phyloP scores from a whole-genome alignment of 2,797 vertebrate species.

The Acipenser ruthenus region DNA sequence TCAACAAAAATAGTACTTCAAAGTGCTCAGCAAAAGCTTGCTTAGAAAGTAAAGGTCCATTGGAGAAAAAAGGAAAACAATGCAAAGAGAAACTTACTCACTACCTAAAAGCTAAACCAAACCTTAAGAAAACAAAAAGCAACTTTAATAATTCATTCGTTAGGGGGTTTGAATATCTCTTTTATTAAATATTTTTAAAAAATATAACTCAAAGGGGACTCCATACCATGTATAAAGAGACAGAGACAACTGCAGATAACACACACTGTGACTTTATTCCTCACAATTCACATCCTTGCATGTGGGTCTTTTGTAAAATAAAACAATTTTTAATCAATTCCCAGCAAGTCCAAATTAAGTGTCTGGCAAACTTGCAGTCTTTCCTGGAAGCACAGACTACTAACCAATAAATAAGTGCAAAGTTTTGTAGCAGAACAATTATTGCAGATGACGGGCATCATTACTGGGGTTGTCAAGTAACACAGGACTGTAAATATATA shows the following conservation, averaged over 20 bases:
- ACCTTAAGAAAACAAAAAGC: slow-evolving; percentile 67
- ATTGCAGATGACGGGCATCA: slow-evolving; percentile 66
- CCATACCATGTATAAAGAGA: slow-evolving; percentile 25
- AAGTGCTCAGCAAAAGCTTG: slow-evolving; percentile 60
- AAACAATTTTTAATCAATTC: slow-evolving; percentile 8
- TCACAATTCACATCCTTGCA: no score
- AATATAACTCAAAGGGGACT: neutral
- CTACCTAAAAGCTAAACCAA: slow-evolving; percentile 59
- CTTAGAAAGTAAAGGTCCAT: slow-evolving; percentile 64
- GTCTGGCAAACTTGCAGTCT: slow-evolving; percentile 1
- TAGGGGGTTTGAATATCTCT: no score
- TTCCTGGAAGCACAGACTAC: slow-evolving; percentile 15
- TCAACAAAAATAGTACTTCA: slow-evolving; percentile 70
- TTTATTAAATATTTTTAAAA: no score
- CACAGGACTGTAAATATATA: slow-evolving; percentile 73
- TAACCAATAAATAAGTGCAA: slow-evolving; percentile 48
- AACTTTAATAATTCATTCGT: slow-evolving; percentile 59
- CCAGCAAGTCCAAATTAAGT: slow-evolving; percentile 7
- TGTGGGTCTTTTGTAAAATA: neutral
- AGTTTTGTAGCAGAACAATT: slow-evolving; percentile 57
- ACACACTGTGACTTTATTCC: slow-evolving; percentile 32
- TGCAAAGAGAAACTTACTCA: slow-evolving; percentile 38
- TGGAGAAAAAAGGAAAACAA: slow-evolving; percentile 53
- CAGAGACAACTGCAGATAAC: slow-evolving; percentile 33
- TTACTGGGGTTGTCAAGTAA: slow-evolving; percentile 65